Evolutionary conservation across 2,888 invertebrate species (phyloP), one percentile per base, ranked within the genome.

Genomic region (Melanostoma mellinum): DNA sequence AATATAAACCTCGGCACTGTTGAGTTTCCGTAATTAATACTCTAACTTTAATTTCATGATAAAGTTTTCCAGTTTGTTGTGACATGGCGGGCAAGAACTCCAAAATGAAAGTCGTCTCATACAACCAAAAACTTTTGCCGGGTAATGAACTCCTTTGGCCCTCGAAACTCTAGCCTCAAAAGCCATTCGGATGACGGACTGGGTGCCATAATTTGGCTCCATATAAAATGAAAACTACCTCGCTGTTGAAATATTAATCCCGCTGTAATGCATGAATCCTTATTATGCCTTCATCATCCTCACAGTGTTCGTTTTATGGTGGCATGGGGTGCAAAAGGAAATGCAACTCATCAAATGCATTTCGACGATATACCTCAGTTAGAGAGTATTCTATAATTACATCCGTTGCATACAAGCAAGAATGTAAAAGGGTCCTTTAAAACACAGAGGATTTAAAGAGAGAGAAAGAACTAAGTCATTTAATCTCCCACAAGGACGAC

Each of bases 341-440:
- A 72, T 48, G 67, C 58, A 58, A 42, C 36, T 50, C 68, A 63
- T 74, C 68, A 53, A 61, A 74, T 55, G 55, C 33, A 35, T 60
- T 61, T 42, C 46, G 69, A 74, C 69, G 56, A 80, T 75, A 65
- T 52, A 71, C 69, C 56, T 65, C 52, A 69, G 50, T 65, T 63
- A 63, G 58, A 1, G 42, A 35, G 50, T 44, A 48, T 63, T 63
- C 58, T 65, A 80, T 50, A 61, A 77, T 38, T 40, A 35, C 30
- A 30, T 44, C 36, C 20, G 20, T 1, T 20, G 20, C 20, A 20
- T 20, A 20, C 20, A 1, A 20, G 20, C 20, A 20, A 20, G 20
- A 20, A 20, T 20, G 20, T 20, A 20, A 20, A 20, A 20, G 20
- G 20, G 20, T 20, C 1, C 20, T 20, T 20, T 20, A 20, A 6